A percentile compares a stretch with the other conserved stretches of the same genome.
These are phyloP conservation scores for Dasysyrphus tricinctus DNA, from an alignment of 2,888 invertebrate species.

Conservation along the genomic window DNA sequence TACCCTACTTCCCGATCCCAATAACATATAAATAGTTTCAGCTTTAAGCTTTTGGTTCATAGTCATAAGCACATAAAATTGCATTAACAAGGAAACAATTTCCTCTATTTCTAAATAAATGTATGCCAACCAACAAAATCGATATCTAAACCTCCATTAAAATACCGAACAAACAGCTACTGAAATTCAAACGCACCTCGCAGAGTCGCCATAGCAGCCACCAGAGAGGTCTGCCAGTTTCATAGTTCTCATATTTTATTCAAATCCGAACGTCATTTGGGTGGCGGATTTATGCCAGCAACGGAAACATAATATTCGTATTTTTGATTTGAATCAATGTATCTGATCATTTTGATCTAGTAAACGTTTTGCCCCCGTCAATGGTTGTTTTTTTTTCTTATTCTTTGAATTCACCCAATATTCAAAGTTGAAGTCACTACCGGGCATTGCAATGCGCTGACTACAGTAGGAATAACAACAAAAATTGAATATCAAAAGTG, in stretches of 20 bases:
- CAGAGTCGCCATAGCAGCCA: no score
- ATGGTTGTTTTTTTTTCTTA: conserved; percentile 12
- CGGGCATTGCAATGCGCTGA: no score
- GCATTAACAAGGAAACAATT: background rate
- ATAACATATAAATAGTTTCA: background rate
- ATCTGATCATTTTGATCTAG: conserved; percentile 71
- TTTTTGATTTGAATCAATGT: conserved; percentile 29
- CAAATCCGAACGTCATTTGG: conserved; percentile 68
- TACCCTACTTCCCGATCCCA: background rate
- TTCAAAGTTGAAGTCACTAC: conserved; percentile 54
- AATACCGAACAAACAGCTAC: conserved; percentile 8
- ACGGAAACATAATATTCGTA: conserved; percentile 74
- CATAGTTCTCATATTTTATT: conserved; percentile 70
- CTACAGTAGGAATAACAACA: background rate
- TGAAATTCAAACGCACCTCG: conserved; percentile 13
- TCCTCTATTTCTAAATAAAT: conserved; percentile 11
- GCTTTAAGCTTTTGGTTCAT: no score
- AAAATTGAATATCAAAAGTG: conserved; percentile 15
- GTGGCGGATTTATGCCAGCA: conserved; percentile 69
- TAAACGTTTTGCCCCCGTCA: conserved; percentile 69
- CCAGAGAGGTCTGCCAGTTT: background rate
- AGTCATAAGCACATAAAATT: background rate
- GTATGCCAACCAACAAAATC: background rate
- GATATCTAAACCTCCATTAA: conserved; percentile 8
- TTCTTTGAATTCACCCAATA: conserved; percentile 49